Base-by-base conservation (phyloP, 2,888 invertebrate genomes). In the Rugalucina vietnamica region DNA sequence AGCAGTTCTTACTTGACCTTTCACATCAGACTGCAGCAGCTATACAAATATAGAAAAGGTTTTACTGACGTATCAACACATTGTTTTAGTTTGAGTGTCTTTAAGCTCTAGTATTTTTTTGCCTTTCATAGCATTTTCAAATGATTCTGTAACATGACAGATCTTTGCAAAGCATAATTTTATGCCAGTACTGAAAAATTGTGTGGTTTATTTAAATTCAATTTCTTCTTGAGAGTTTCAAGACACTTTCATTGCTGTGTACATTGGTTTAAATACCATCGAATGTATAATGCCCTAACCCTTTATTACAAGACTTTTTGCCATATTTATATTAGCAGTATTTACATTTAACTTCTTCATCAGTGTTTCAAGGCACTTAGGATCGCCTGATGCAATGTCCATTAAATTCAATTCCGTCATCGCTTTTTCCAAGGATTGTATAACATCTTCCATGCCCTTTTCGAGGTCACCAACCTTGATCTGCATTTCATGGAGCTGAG, bases 401-500 rank as follows among this genome's bases (percentile, higher is more conserved):
- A 94, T 89, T 5, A 90, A 86, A 34, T 91, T 90, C 0, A 95
- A 89, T 50, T 94, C 93, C 21, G 89, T 82, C 84, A 94, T 93
- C 0, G 91, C 90, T 49, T 92, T 91, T 37, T 92, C 91, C 36
- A 95, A 89, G 14, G 92, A 89, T 12, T 91, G 92, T 18, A 93
- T 92, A 70, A 94, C 91, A 82, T 94, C 94, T 70, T 93, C 91
- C 91, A 95, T 91, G 29, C 94, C 94, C 32, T 90, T 89, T 81
- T 93, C 94, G n/a, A 94, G 83, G 80, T 95, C 94, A 1, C 95
- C 95, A 34, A 94, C 88, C 81, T 92, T 91, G 39, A 94, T 91
- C 84, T 94, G 93, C 84, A 91, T 91, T 14, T 93, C 92, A 79
- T 94, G 93, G 57, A 95, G 89, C 60, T 90, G 90, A 8, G 90